A percentile compares a stretch with the other conserved stretches of the same genome.
Conservation (phyloP, 2,888 invertebrate species). For the Agriopis marginaria region DNA sequence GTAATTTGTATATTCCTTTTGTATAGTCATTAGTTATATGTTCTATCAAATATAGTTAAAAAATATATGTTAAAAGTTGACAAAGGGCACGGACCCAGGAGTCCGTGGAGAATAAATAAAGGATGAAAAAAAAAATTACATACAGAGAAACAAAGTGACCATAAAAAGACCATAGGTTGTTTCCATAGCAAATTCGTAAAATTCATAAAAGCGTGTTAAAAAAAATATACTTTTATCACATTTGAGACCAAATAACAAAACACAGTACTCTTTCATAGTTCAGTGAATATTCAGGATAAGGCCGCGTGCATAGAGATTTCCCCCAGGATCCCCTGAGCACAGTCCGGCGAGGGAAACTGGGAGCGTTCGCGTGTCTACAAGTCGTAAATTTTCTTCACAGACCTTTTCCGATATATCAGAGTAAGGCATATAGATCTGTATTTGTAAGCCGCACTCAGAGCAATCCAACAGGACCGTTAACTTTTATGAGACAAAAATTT, state of each 20-base stretch:
- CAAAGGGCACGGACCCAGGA: too few relatives aligned
- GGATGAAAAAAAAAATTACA: too few relatives aligned
- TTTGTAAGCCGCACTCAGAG: background rate
- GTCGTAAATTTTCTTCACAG: conserved; percentile 8
- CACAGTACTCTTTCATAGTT: background rate
- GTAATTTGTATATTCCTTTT: too few relatives aligned
- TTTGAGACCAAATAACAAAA: background rate
- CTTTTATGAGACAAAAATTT: background rate
- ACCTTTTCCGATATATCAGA: conserved; percentile 12
- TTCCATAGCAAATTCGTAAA: too few relatives aligned
- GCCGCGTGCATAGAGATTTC: background rate
- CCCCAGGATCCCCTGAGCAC: background rate
- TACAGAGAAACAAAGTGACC: too few relatives aligned
- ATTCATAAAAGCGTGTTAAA: too few relatives aligned
- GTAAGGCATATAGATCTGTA: background rate
- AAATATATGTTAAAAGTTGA: too few relatives aligned
- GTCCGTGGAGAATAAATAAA: too few relatives aligned
- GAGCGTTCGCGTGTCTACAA: conserved; percentile 6
- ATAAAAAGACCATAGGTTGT: too few relatives aligned
- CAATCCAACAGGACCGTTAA: background rate
- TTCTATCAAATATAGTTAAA: too few relatives aligned
- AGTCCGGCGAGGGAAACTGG: background rate
- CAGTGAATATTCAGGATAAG: background rate
- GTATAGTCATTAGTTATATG: too few relatives aligned
- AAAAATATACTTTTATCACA: too few relatives aligned